Base-by-base conservation (phyloP, 2,797 vertebrate species). In the Pseudochaenichthys georgianus region DNA sequence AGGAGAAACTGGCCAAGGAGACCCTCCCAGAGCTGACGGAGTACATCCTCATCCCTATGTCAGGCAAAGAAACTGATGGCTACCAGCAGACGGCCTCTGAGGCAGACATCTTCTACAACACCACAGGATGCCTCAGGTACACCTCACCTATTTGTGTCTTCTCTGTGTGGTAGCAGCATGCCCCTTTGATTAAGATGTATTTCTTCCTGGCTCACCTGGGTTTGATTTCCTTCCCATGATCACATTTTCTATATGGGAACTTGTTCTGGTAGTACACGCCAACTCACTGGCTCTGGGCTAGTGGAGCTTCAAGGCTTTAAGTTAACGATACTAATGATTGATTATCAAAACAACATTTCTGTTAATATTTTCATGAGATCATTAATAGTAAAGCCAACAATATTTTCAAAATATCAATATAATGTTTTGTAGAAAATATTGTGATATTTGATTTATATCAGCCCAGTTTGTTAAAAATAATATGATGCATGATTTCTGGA, bases 71-170 rank as follows among this genome's bases (percentile, higher is more conserved):
- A 0, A 75, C 86, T 1, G 89, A 94, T 0, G 77, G 83, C 63
- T 86, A 94, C 83, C 82, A 93, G 19, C 95, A 96, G 78, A 94
- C 89, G 1, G 81, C 96, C 6, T 98, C 97, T 0, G 95, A 98
- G 86, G 87, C 94, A 0, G 98, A 99, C 83, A 98, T 99, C 81
- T 98, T 98, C 92, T 96, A 93, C 85, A 99, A 99, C 23, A 96
- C 97, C 78, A 99, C 98, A 0, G 98, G 98, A 80, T 98, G 97
- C 87, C 96, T 99, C 87, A 97, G 98, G 98, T 99, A 86, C 48
- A 2, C 28, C 13, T 61, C 21, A 19, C 64, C 43, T n/a, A n/a
- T 51, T 21, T 46, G 1, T n/a, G 5, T 64, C n/a, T 41, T 31
- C 42, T 17, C 8, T 31, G 12, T 34, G 31, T 57, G 12, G 4